These are phyloP conservation scores for Calidris pugnax DNA, from an alignment of 2,113 vertebrate species.

Conservation along the genomic window DNA sequence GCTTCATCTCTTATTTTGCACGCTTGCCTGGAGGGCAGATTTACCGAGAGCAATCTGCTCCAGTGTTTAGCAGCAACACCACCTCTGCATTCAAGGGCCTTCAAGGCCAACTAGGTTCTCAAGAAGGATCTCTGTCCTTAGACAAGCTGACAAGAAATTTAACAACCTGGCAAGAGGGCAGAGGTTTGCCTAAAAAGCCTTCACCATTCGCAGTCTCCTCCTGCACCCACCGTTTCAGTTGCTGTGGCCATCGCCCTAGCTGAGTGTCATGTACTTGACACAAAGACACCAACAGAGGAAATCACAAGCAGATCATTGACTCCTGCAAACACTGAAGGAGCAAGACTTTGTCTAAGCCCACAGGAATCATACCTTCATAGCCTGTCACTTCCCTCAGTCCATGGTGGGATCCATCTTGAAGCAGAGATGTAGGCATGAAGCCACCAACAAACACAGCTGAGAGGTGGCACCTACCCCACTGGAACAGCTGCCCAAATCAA, in stretches of 20 bases:
- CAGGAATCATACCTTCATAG: neutral
- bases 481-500: neutral
- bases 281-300: neutral
- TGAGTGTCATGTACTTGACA: rapidly evolving
- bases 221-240: neutral
- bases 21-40: neutral
- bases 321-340: neutral
- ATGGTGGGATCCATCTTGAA: neutral
- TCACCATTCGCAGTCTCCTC: neutral
- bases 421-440: neutral
- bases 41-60: neutral
- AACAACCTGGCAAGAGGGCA: neutral
- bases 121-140: neutral
- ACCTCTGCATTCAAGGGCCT: neutral
- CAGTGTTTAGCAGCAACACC: neutral
- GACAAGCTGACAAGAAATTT: neutral
- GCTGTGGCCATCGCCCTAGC: neutral
- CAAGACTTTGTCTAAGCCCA: rapidly evolving
- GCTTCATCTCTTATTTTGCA: neutral
- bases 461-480: neutral
- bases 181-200: neutral
- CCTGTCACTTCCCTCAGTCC: neutral
- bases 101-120: neutral
- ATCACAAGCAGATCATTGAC: neutral
- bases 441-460: neutral